Conservation (phyloP, 2,113 vertebrate species). For the Tylochromis polylepis region DNA sequence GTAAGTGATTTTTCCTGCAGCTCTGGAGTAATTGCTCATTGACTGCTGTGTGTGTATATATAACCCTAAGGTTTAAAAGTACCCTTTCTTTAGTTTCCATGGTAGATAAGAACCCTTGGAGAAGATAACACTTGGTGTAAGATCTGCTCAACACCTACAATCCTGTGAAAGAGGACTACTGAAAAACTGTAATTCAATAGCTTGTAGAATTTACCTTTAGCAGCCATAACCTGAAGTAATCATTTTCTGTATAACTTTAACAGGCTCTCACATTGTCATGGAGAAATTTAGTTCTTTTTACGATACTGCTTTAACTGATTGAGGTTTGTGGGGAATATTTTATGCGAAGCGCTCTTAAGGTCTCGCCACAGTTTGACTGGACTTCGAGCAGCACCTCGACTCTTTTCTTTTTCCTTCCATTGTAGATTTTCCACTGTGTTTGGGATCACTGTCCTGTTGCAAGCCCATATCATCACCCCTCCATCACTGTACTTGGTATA, state of each 20-base stretch:
- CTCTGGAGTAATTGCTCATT: neutral
- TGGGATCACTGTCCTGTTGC: neutral
- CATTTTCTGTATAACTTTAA: neutral
- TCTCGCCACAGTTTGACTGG: neutral
- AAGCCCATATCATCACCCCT: neutral
- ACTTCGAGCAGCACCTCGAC: neutral
- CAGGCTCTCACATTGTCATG: neutral
- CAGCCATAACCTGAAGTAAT: neutral
- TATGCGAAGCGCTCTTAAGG: neutral
- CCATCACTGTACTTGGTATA: neutral
- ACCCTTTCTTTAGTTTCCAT: neutral
- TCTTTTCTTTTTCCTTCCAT: neutral
- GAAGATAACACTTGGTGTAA: neutral
- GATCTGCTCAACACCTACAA: neutral
- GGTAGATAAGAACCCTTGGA: neutral
- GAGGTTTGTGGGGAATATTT: neutral
- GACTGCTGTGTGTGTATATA: neutral
- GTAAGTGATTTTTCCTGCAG: constrained; percentile 4
- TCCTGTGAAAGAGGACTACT: neutral
- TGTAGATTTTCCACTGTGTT: neutral
- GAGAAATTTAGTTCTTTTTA: neutral
- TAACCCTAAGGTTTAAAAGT: neutral
- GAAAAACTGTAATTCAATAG: neutral
- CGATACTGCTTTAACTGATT: neutral
- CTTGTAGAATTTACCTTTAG: neutral